Percentiles rank a stretch among this genome's conserved stretches.
These are phyloP conservation scores for Acleris literana DNA, from an alignment of 2,888 invertebrate genomes.

Conservation along the genomic window DNA sequence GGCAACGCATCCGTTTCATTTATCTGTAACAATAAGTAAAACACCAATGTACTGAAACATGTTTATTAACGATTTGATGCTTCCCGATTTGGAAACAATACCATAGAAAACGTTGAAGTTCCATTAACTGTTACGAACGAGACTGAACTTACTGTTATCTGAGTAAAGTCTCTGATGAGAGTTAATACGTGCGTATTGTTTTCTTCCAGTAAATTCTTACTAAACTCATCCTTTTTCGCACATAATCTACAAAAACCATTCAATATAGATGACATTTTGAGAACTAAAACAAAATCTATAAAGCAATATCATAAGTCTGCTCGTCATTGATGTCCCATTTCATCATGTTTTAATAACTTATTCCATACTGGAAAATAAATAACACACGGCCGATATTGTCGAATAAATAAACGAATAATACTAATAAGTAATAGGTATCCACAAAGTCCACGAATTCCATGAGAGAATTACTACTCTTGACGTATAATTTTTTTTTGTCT, in stretches of 20 bases:
- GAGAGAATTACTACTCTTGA: too few relatives aligned
- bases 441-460: too few relatives aligned
- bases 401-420: slow-evolving; percentile 17
- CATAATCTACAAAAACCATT: slow-evolving; percentile 75
- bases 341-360: not conserved
- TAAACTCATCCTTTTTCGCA: slow-evolving; percentile 68
- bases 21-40: slow-evolving; percentile 54
- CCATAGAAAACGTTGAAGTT: too few relatives aligned
- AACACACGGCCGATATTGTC: not conserved
- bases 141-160: slow-evolving; percentile 62
- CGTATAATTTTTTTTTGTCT: too few relatives aligned
- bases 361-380: not conserved
- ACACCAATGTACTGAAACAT: slow-evolving; percentile 8
- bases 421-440: not conserved
- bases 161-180: slow-evolving; percentile 68
- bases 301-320: not conserved
- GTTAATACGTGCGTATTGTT: slow-evolving; percentile 66
- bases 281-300: not conserved
- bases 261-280: slow-evolving; percentile 37
- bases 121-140: too few relatives aligned
- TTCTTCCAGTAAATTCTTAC: slow-evolving; percentile 70
- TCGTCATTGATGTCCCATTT: not conserved
- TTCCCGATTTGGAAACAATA: too few relatives aligned
- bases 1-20: slow-evolving; percentile 68
- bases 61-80: not conserved